Evolutionary conservation across 2,888 invertebrate species (phyloP), one percentile per base, ranked within the genome.

Genomic region (Lucinisca nassula): DNA sequence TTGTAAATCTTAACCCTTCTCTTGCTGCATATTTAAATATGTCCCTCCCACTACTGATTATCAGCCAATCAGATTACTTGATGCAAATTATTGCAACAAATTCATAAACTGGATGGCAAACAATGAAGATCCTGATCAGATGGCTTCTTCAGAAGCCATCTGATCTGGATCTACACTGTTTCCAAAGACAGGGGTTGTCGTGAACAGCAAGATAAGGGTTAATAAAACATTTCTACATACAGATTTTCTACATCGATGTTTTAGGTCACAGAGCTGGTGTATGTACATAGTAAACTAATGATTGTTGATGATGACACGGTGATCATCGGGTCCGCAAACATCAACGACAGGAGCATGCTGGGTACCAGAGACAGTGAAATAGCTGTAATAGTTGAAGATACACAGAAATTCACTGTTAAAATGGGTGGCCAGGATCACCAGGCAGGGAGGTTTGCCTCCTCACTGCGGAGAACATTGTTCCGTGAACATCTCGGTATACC

Each of bases 291-390:
- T 84, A 99, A 99, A 96, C 96, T 99, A 84, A 97, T 99, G 96
- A 98, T 99, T 87, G 98, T 98, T 0, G 99, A 99, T 95, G 99
- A 99, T 96, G 97, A 97, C 97, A 95, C 97, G 1, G 98, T 98
- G 0, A 99, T 99, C 89, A 99, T 99, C 94, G 99, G 99, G 27
- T 99, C 99, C 6, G 99, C 99, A 0, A 99, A 99, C 95, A 99
- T 99, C 93, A 99, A 99, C 95, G 99, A 99, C 96, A 97, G 99
- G 78, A 99, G 99, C 82, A 97, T 99, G 97, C 97, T 99, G 79
- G 99, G 99, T 0, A 98, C 98, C 87, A 97, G 99, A 90, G 99
- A 99, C 95, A 99, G 99, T 0, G 99, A 99, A 90, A 92, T 96
- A 8, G 99, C 98, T 2, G 98, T 99, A 24, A 97, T 99, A 67